Conservation (phyloP, 2,888 invertebrate genomes). For the Thereva unica region DNA sequence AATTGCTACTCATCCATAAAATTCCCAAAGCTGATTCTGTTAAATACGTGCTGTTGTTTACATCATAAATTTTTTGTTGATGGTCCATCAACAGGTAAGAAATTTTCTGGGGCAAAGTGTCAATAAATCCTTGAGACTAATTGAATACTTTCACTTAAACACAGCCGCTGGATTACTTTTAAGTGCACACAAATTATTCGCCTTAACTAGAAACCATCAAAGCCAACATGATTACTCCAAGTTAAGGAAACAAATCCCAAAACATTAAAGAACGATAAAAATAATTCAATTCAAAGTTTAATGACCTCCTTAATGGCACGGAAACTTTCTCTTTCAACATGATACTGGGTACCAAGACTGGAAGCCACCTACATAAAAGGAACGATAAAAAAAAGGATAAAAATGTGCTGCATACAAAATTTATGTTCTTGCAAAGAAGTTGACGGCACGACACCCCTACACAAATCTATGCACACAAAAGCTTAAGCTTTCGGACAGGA, state of each 20-base stretch:
- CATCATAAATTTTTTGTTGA: too few species aligned
- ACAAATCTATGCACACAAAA: constrained; percentile 6
- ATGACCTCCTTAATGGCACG: constrained; percentile 30
- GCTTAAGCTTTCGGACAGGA: constrained; percentile 25
- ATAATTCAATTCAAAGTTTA: constrained; percentile 33
- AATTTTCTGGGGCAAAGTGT: too few species aligned
- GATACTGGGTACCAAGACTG: neutral
- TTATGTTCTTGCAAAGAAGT: constrained; percentile 21
- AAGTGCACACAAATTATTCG: too few species aligned
- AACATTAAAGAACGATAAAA: constrained; percentile 20
- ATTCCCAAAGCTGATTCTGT: too few species aligned
- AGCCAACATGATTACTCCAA: too few species aligned
- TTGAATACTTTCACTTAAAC: too few species aligned
- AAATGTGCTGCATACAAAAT: constrained; percentile 26
- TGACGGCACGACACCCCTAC: constrained; percentile 11
- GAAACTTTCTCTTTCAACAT: constrained; percentile 36
- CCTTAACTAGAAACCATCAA: too few species aligned
- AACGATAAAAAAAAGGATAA: constrained; percentile 27
- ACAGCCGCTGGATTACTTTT: too few species aligned
- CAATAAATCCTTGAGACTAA: too few species aligned
- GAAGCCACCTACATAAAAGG: constrained; percentile 18
- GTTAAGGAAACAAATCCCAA: constrained; percentile 28
- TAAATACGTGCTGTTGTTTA: too few species aligned
- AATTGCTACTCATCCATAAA: too few species aligned
- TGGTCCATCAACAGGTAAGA: too few species aligned